Evolutionary conservation across 2,113 vertebrate genomes (phyloP), one percentile per base, ranked within the genome.

Genomic region (Leuciscus idus): DNA sequence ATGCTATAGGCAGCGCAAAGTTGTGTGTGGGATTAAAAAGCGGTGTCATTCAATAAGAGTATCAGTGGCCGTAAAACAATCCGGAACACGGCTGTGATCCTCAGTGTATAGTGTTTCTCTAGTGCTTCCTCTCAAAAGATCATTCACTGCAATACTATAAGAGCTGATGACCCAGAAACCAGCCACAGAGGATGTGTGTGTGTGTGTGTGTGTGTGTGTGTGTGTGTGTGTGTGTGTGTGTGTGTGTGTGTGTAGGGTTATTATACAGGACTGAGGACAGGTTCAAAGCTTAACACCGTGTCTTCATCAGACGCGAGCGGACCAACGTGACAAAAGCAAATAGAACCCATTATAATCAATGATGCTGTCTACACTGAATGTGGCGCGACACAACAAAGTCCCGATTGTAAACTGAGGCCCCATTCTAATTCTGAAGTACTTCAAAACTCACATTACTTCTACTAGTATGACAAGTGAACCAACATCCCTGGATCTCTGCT

Each of bases 81-180:
- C 50, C 36, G 7, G 21, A 57, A 76, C 70, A 81, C 1, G 1
- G 23, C 70, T 76, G 19, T 75, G 46, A 81, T 75, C 66, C 57
- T 66, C 59, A 77, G 50, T 75, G 26, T 81, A 33, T 75, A 59
- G 17, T 68, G 62, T 83, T 83, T 28, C 62, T 39, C 61, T 39
- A 15, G 11, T 64, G 61, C 50, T 30, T 84, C 74, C 74, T 84
- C 75, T 79, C 83, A 87, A 84, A 59, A 76, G 70, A 81, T 28
- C 68, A 59, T 28, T 80, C 30, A 62, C 4, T 85, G 61, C 75
- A 84, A 74, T 61, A 85, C 48, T 46, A 76, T 81, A 36, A 83
- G 81, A 82, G 30, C 78, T 66, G 59, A 36, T 77, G 79, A 88
- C 78, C 79, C 70, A 85, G 26, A 77, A 81, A 81, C 12, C 21